Evolutionary conservation across 2,797 vertebrate genomes (phyloP).

Genomic region (Hafferia zeledoni): DNA sequence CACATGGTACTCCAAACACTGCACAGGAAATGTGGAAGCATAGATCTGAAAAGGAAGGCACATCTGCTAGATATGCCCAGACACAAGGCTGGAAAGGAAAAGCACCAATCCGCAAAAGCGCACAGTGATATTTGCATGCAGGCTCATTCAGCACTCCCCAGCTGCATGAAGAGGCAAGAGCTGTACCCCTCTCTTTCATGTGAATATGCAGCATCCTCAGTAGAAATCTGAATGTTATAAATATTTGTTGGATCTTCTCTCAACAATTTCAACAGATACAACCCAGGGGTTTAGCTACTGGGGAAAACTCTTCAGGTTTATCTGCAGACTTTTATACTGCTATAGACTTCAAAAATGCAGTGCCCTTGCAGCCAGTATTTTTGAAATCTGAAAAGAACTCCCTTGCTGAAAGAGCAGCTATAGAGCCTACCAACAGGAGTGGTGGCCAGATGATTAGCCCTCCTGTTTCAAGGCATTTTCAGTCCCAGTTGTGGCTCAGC

Average conservation of each 20-base stretch:
- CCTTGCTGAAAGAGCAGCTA: background rate
- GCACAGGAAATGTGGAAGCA: background rate
- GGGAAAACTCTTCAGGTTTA: background rate
- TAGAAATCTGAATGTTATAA: background rate
- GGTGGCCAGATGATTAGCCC: background rate
- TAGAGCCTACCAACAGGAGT: background rate
- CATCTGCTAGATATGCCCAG: background rate
- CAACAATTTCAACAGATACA: background rate
- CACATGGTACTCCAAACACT: background rate
- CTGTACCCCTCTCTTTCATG: background rate
- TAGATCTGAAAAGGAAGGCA: background rate
- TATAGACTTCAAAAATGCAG: background rate
- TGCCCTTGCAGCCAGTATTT: background rate
- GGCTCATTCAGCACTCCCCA: background rate
- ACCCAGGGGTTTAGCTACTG: background rate
- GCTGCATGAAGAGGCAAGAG: background rate
- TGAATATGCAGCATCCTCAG: rapidly evolving
- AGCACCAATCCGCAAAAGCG: background rate
- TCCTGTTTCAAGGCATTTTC: background rate
- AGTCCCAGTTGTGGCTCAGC: background rate
- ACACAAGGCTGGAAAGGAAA: background rate
- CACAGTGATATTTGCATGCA: background rate
- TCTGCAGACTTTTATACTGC: background rate
- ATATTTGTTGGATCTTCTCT: background rate
- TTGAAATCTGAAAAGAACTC: background rate